A percentile compares a stretch with the other conserved stretches of the same genome.
phyloP scores from a whole-genome alignment of 2,888 invertebrate genomes.

The Scaptomyza caliginosa region DNA sequence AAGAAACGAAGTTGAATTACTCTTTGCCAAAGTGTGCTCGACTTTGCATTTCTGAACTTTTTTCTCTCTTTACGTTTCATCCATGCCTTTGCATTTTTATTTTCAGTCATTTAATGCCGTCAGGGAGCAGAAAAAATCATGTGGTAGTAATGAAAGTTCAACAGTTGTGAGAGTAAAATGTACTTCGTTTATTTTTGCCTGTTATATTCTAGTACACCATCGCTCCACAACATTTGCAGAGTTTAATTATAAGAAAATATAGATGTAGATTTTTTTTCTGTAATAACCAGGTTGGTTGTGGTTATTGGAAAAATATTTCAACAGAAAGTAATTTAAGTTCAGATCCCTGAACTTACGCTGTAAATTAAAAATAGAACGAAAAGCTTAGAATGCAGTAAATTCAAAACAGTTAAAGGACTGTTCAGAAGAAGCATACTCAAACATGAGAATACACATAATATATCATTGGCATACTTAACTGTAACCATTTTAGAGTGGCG shows the following conservation, averaged over 20 bases:
- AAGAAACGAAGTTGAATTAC: neutral
- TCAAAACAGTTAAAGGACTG: no score
- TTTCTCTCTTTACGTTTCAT: neutral
- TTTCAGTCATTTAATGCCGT: neutral
- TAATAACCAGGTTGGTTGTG: neutral
- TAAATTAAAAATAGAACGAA: no score
- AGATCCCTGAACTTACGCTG: no score
- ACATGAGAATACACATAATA: neutral
- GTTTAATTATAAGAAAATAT: constrained; percentile 1
- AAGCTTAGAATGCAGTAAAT: no score
- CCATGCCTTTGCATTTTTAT: neutral
- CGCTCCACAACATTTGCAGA: neutral
- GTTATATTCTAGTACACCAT: neutral
- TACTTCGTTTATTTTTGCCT: neutral
- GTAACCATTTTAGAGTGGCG: neutral
- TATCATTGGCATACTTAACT: constrained; percentile 5
- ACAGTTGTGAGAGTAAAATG: constrained; percentile 22
- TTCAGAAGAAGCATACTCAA: neutral
- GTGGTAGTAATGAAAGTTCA: constrained; percentile 29
- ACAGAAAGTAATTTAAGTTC: neutral
- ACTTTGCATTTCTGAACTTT: neutral
- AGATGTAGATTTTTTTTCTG: neutral
- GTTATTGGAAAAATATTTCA: neutral
- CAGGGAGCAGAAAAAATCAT: neutral
- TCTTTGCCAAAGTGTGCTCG: neutral